phyloP scores from a whole-genome alignment of 2,113 vertebrate species.

The Calidris pugnax region DNA sequence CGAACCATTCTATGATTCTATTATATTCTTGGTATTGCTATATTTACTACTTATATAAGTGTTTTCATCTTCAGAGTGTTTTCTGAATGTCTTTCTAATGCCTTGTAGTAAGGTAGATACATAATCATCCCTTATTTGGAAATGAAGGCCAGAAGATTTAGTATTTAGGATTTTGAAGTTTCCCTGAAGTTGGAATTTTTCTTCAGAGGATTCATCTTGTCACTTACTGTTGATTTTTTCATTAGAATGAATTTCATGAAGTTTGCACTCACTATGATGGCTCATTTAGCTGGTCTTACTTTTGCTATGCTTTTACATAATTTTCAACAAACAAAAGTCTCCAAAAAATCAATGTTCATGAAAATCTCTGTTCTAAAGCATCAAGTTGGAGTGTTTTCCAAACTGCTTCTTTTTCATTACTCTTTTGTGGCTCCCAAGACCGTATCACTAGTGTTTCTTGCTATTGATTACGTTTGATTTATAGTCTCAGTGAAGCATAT shows the following conservation, averaged over 20 bases:
- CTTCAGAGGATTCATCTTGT: neutral
- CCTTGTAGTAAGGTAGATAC: neutral
- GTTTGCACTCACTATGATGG: neutral
- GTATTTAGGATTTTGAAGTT: neutral
- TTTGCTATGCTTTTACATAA: neutral
- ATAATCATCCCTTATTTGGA: neutral
- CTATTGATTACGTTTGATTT: slow-evolving; percentile 24
- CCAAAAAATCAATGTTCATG: neutral
- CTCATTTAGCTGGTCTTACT: neutral
- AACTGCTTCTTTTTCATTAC: neutral
- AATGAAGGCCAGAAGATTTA: neutral
- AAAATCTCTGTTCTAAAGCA: neutral
- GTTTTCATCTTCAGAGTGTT: neutral
- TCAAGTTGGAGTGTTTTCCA: neutral
- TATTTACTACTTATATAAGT: neutral
- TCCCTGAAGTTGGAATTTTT: neutral
- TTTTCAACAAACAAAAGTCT: neutral
- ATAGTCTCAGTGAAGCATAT: neutral
- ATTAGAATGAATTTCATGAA: neutral
- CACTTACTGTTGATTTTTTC: neutral
- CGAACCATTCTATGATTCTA: too few relatives aligned
- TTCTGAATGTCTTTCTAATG: neutral
- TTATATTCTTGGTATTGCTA: neutral
- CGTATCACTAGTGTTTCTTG: neutral
- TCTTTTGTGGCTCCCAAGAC: neutral